Conservation (phyloP, 2,113 vertebrate species). For the Saguinus midas region DNA sequence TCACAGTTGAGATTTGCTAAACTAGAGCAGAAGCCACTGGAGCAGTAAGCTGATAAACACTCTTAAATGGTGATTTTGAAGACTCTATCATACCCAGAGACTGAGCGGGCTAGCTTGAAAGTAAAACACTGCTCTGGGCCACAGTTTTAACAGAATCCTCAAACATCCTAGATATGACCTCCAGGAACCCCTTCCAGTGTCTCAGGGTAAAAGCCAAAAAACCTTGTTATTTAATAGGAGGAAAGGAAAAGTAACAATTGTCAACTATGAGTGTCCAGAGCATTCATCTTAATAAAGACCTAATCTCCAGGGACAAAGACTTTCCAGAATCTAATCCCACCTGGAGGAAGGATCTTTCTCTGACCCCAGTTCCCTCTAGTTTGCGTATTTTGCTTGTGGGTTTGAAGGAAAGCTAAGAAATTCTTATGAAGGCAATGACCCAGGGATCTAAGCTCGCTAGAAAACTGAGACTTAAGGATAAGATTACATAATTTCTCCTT, state of each 20-base stretch:
- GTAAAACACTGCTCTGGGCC: not conserved
- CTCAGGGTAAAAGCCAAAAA: not conserved
- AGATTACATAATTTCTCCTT: not conserved
- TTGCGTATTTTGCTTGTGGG: not conserved
- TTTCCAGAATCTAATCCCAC: not conserved
- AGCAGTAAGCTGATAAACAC: not conserved
- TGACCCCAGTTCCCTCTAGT: not conserved
- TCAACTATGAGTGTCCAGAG: not conserved
- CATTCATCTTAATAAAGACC: not conserved
- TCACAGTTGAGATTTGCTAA: not conserved
- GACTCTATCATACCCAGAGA: not conserved
- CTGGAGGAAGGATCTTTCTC: not conserved
- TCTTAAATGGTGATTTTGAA: not conserved
- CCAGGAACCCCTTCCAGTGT: not conserved
- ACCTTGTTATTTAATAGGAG: not conserved
- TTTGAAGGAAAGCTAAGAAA: not conserved
- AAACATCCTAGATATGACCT: not conserved
- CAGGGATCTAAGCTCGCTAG: not conserved
- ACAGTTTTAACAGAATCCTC: not conserved
- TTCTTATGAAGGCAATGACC: not conserved
- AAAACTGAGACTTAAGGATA: not conserved
- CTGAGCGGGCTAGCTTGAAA: not conserved
- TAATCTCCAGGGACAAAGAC: not conserved
- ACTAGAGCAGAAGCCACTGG: not conserved
- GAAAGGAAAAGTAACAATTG: not conserved